Conservation (phyloP, 2,113 vertebrate genomes). For the Leptosomus discolor region DNA sequence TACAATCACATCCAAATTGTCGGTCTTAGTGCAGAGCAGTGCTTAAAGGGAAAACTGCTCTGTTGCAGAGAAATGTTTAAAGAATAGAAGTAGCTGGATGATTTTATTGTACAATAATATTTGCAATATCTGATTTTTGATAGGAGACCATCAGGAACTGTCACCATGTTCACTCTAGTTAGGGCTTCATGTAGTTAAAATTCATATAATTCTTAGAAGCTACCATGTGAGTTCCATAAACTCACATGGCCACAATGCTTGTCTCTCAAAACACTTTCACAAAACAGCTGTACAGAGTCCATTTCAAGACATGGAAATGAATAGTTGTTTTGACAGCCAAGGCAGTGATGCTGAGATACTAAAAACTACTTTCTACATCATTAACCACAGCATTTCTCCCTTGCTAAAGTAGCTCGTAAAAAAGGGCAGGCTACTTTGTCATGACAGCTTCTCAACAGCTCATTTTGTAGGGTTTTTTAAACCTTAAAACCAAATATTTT, state of each 20-base stretch:
- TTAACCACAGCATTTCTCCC: slow-evolving; percentile 9
- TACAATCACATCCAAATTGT: not conserved
- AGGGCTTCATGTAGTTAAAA: not conserved
- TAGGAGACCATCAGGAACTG: not conserved
- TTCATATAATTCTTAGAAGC: not conserved
- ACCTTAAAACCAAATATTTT: not conserved
- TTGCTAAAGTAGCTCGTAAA: not conserved
- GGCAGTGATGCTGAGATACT: not conserved
- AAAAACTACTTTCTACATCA: slow-evolving; percentile 37
- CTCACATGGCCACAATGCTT: not conserved
- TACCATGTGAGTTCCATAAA: not conserved
- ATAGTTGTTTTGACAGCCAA: slow-evolving; percentile 34
- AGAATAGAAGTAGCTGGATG: not conserved
- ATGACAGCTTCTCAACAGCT: not conserved
- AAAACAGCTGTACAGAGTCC: not conserved
- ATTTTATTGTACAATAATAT: not conserved
- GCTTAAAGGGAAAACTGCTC: not conserved
- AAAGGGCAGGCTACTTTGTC: not conserved
- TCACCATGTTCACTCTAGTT: not conserved
- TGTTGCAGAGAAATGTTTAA: not conserved
- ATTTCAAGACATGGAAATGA: slow-evolving; percentile 18
- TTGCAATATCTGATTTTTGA: not conserved
- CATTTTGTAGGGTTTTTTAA: not conserved
- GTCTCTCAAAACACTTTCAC: slow-evolving; percentile 2
- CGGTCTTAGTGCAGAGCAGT: not conserved